Percentiles rank a stretch among this genome's conserved stretches.
These are phyloP conservation scores for Darevskia mixta DNA, from an alignment of 2,797 vertebrate genomes.

Conservation along the genomic window DNA sequence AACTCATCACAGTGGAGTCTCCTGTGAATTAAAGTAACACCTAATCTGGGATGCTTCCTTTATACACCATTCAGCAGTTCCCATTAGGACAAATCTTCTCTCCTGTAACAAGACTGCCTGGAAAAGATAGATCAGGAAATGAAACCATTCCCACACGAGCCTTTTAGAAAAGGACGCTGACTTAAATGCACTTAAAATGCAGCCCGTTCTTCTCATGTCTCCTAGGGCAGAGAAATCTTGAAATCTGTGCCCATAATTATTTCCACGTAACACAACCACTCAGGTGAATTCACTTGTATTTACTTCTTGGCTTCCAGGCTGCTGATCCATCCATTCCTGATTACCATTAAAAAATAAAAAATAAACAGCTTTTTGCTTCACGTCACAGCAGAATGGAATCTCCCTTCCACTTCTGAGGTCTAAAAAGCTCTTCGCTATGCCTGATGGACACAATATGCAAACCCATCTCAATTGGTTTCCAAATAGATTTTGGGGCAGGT, in stretches of 20 bases:
- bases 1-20: neutral
- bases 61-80: neutral
- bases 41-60: neutral
- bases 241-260: conserved; percentile 21
- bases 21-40: neutral
- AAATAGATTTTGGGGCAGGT: neutral
- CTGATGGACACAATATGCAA: neutral
- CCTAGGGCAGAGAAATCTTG: conserved; percentile 4
- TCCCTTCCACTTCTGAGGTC: conserved; percentile 36
- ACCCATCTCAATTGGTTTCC: neutral
- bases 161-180: conserved; percentile 19
- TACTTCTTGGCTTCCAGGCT: conserved; percentile 57
- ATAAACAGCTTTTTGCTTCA: conserved; percentile 60
- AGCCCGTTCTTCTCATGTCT: conserved; percentile 23
- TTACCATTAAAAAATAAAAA: conserved; percentile 67
- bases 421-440: conserved; percentile 2
- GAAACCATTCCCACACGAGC: conserved; percentile 41
- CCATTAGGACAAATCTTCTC: neutral
- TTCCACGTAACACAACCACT: neutral
- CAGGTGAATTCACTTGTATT: conserved; percentile 33
- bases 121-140: conserved; percentile 22
- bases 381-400: conserved; percentile 59
- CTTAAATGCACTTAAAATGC: conserved; percentile 42
- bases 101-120: conserved; percentile 37
- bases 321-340: conserved; percentile 66